These are phyloP conservation scores for Metellina segmentata DNA, from an alignment of 2,888 invertebrate species.

Conservation along the genomic window DNA sequence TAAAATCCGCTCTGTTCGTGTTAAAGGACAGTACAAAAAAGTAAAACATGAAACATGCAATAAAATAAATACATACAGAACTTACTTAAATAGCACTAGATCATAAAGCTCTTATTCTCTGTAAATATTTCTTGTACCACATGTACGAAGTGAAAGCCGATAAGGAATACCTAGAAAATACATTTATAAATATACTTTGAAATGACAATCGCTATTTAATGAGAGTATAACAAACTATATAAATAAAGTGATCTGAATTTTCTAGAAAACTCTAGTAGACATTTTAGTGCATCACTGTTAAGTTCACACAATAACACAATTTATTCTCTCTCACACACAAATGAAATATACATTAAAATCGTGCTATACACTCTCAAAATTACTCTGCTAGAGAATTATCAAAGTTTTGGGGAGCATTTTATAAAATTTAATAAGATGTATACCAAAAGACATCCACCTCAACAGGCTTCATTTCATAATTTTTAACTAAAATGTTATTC, in stretches of 20 bases:
- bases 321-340: no score
- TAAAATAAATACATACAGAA: neutral
- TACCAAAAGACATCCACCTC: no score
- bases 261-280: neutral
- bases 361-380: no score
- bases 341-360: no score
- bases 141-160: conserved; percentile 87
- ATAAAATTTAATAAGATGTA: no score
- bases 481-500: no score
- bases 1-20: no score
- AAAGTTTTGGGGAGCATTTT: no score
- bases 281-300: conserved; percentile 20
- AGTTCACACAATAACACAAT: no score
- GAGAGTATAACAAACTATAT: neutral
- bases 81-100: neutral
- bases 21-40: no score
- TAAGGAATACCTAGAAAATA: conserved; percentile 83
- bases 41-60: neutral
- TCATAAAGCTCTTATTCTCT: conserved; percentile 7
- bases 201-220: neutral
- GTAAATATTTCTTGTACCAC: conserved; percentile 86
- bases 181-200: conserved; percentile 6
- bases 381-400: no score
- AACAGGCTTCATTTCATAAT: no score
- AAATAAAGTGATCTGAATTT: neutral